Conservation (phyloP, 2,113 vertebrate genomes). For the Entosphenus tridentatus region DNA sequence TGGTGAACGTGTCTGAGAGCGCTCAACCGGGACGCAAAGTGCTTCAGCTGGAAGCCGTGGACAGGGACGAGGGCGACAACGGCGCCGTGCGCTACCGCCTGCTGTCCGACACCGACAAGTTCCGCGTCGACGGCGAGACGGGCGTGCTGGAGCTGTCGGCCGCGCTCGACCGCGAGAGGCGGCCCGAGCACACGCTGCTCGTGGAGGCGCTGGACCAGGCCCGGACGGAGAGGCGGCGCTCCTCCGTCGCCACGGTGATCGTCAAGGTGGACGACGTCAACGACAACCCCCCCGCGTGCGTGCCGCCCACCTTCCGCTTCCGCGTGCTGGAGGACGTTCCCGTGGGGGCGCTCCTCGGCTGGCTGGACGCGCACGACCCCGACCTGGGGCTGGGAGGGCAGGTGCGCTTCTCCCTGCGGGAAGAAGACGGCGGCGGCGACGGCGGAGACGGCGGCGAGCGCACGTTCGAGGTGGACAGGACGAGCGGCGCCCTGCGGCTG, state of each 20-base stretch:
- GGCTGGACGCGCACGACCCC: slow-evolving; percentile 72
- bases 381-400: slow-evolving; percentile 67
- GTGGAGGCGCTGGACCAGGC: slow-evolving; percentile 61
- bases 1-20: slow-evolving; percentile 58
- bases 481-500: slow-evolving; percentile 65
- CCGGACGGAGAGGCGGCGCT: slow-evolving; percentile 36
- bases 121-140: slow-evolving; percentile 38
- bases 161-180: slow-evolving; percentile 45
- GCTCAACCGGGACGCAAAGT: slow-evolving; percentile 38
- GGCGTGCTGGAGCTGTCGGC: slow-evolving; percentile 45
- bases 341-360: slow-evolving; percentile 55
- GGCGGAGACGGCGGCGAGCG: slow-evolving; percentile 31
- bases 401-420: slow-evolving; percentile 62
- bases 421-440: slow-evolving; percentile 12
- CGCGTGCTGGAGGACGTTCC: slow-evolving; percentile 83
- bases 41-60: slow-evolving; percentile 68
- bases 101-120: slow-evolving; percentile 58
- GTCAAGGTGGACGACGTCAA: slow-evolving; percentile 82
- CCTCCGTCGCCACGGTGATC: slow-evolving; percentile 33
- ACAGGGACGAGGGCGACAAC: slow-evolving; percentile 51
- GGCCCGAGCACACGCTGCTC: slow-evolving; percentile 37
- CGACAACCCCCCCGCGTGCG: slow-evolving; percentile 68
- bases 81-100: slow-evolving; percentile 54
- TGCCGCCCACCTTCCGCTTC: slow-evolving; percentile 60
- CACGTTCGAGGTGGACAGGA: slow-evolving; percentile 71